Evolutionary conservation across 2,113 vertebrate species (phyloP), one percentile per base, ranked within the genome.

Genomic region (Rhynchomys soricoides): DNA sequence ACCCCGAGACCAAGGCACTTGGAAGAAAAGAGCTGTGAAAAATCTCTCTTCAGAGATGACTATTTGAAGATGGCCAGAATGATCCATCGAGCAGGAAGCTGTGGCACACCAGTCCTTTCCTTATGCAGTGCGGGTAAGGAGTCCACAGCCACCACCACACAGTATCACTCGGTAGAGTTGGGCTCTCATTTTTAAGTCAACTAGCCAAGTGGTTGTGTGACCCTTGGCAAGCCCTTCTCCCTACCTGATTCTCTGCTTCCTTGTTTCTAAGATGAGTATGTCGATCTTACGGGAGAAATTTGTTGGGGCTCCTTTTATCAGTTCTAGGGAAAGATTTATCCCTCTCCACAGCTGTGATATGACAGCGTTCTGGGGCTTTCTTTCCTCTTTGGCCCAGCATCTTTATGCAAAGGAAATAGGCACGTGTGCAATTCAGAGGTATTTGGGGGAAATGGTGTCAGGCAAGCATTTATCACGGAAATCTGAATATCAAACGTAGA

Each of bases 401-500:
- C 50, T 68, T 91, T 10, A 85, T 3, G 31, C 26, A 43, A 55
- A 89, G 37, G 34, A 34, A 68, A 86, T 85, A 26, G 22, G 5
- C 43, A 74, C 17, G 45, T 68, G 22, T 77, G 66, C 40, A 92
- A 92, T 89, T 81, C 88, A 87, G 82, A 96, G 87, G 82, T 57
- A 96, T 89, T 93, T 95, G 19, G 66, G 62, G 82, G 82, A 96
- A 94, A 79, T n/a, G 75, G 88, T 92, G 8, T 93, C 88, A 97
- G 90, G 82, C 96, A 92, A 93, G 82, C 89, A 97, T 96, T 96
- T 91, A 96, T 95, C 95, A 97, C 92, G 82, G 95, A 96, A 96
- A 96, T 93, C 95, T 95, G 97, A 97, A 86, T 97, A 97, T 97
- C 97, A 95, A 95, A 85, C 88, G 83, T 91, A 81, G 86, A 86